Conservation (phyloP, 2,113 vertebrate species). For the Herpetotheres cachinnans region DNA sequence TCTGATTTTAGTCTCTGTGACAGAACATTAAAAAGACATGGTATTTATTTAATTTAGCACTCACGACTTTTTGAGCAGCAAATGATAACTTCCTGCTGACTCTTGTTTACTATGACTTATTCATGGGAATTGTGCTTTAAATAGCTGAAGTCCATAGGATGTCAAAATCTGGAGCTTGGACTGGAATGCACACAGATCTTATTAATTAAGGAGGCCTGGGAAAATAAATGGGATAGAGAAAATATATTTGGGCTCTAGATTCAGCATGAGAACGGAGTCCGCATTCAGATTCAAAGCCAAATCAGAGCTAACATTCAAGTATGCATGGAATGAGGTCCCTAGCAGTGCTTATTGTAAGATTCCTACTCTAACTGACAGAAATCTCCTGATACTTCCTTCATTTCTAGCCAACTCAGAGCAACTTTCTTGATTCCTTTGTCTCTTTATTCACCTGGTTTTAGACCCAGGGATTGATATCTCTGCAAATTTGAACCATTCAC, state of each 20-base stretch:
- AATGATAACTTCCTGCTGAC: constrained; percentile 65
- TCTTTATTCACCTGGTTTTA: background rate
- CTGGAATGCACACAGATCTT: constrained; percentile 45
- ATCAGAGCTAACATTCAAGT: background rate
- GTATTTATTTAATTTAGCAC: constrained; percentile 56
- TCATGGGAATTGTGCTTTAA: constrained; percentile 29
- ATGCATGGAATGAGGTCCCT: constrained; percentile 21
- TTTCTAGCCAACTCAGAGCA: background rate
- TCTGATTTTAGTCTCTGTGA: constrained; percentile 38
- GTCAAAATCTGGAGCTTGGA: constrained; percentile 31
- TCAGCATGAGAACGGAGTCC: constrained; percentile 19
- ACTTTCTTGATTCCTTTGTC: background rate
- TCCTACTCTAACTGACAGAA: background rate
- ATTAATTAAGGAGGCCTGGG: constrained; percentile 41
- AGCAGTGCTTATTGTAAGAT: background rate
- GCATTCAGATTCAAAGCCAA: constrained; percentile 9
- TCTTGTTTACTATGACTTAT: constrained; percentile 9
- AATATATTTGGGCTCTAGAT: constrained; percentile 14
- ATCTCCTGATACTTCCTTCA: background rate
- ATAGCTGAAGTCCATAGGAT: constrained; percentile 49
- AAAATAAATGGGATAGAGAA: constrained; percentile 33
- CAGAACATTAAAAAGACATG: constrained; percentile 37
- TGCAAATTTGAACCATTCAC: background rate
- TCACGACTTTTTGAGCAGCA: constrained; percentile 53
- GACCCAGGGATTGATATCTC: background rate